Evolutionary conservation across 2,888 invertebrate genomes (phyloP).

Genomic region (Leptothorax acervorum): DNA sequence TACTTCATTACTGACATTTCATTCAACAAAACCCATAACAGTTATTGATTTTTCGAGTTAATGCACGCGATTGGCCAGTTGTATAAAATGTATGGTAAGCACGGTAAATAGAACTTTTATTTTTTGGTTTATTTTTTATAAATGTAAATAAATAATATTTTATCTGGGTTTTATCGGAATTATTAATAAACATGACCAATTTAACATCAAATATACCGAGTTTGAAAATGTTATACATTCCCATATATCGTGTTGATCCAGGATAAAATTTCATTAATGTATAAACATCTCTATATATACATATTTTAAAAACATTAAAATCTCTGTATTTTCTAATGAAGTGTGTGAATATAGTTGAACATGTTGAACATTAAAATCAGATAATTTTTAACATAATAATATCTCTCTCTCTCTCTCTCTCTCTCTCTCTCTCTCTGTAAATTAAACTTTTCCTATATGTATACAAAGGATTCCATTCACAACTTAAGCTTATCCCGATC

Average conservation of each 20-base stretch:
- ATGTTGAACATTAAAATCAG: background rate
- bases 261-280: background rate
- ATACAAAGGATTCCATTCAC: background rate
- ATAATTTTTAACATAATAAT: slow-evolving; percentile 1
- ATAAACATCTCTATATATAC: background rate
- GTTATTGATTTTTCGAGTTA: slow-evolving; percentile 26
- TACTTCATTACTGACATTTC: background rate
- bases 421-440: background rate
- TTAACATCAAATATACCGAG: slow-evolving; percentile 10
- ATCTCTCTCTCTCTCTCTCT: background rate
- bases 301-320: slow-evolving; percentile 5
- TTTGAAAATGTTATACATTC: slow-evolving; percentile 21
- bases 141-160: slow-evolving; percentile 27
- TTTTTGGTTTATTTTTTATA: background rate
- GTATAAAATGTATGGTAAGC: slow-evolving; percentile 12
- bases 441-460: slow-evolving; percentile 10
- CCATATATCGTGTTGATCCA: background rate
- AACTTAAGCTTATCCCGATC: slow-evolving; percentile 2
- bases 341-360: background rate
- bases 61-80: background rate
- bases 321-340: background rate
- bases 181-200: slow-evolving; percentile 18
- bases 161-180: slow-evolving; percentile 2
- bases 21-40: background rate
- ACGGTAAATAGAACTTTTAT: slow-evolving; percentile 10